These are phyloP conservation scores for Myotis vivesi DNA, from an alignment of 2,797 vertebrate genomes.

Conservation along the genomic window DNA sequence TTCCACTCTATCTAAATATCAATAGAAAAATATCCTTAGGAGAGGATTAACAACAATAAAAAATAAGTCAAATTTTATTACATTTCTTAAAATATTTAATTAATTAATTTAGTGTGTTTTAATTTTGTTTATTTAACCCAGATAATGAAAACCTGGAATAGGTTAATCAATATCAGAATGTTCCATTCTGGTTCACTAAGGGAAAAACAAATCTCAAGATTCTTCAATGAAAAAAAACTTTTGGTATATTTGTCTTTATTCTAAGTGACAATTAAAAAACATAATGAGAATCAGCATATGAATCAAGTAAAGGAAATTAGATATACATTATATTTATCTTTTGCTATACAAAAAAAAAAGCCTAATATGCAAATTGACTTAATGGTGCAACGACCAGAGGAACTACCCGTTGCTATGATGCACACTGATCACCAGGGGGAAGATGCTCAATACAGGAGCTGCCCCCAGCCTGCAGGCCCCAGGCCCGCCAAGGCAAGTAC, in stretches of 20 bases:
- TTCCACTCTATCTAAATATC: no score
- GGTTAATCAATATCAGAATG: neutral
- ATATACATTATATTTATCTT: neutral
- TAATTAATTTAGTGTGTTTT: neutral
- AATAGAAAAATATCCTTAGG: no score
- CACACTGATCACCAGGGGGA: no score
- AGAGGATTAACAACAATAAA: no score
- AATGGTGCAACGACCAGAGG: no score
- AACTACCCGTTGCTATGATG: no score
- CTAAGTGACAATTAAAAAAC: neutral
- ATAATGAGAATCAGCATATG: neutral
- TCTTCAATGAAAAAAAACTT: neutral
- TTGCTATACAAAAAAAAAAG: neutral
- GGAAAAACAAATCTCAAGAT: neutral
- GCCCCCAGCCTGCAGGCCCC: no score
- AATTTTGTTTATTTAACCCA: neutral
- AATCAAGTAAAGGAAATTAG: conserved; percentile 23
- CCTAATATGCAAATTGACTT: no score
- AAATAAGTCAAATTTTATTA: neutral
- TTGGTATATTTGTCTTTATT: neutral
- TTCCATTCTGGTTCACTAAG: neutral
- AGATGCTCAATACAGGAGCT: no score
- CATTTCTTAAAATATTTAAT: neutral
- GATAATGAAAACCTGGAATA: neutral
- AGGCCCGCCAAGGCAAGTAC: no score